Evolutionary conservation across 2,797 vertebrate genomes (phyloP).

Genomic region (Clarias fuscus): DNA sequence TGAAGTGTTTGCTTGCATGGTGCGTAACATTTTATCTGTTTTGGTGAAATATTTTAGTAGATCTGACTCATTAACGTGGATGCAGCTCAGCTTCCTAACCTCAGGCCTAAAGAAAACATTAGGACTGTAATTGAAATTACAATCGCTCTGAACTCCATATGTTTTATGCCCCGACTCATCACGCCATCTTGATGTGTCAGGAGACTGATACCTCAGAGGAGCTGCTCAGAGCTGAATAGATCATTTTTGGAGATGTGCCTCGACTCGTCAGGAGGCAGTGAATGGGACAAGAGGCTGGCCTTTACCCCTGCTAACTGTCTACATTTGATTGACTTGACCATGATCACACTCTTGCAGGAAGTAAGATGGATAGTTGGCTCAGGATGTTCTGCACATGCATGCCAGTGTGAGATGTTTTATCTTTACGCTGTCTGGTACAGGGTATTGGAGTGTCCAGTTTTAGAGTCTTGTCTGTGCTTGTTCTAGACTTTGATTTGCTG

Average conservation of each 20-base stretch:
- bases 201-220: conserved; percentile 84
- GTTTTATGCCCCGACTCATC: conserved; percentile 39
- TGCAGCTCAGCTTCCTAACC: neutral
- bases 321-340: conserved; percentile 77
- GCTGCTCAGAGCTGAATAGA: conserved; percentile 91
- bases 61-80: conserved; percentile 32
- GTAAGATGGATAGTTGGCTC: conserved; percentile 72
- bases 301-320: conserved; percentile 80
- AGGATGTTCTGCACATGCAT: conserved; percentile 14
- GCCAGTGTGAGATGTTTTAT: neutral
- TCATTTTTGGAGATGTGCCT: conserved; percentile 90
- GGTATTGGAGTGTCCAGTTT: neutral
- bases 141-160: neutral
- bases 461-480: neutral
- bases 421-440: too few species aligned
- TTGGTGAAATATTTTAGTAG: conserved; percentile 25
- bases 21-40: neutral
- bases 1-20: conserved; percentile 32
- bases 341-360: conserved; percentile 87
- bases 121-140: neutral
- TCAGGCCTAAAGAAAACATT: neutral
- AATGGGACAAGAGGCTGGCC: conserved; percentile 94
- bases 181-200: conserved; percentile 71
- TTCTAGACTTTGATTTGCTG: neutral
- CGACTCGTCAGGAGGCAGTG: conserved; percentile 76